Evolutionary conservation across 2,797 vertebrate genomes (phyloP), one percentile per base, ranked within the genome.

Genomic region (Enteromius trimaculatus): DNA sequence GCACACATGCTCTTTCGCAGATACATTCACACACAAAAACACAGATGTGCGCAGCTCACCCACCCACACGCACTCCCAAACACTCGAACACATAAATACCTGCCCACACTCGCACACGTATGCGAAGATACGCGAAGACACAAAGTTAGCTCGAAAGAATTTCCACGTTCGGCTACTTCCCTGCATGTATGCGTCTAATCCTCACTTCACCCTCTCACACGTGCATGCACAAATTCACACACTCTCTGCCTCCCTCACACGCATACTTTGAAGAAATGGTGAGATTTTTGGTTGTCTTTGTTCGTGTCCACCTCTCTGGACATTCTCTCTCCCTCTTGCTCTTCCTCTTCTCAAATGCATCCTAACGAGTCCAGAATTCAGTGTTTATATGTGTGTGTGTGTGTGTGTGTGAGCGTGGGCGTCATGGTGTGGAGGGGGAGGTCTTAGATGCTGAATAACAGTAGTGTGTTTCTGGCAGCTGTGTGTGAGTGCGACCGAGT

Each of bases 1-100:
- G 60, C 80, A 86, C 83, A 70, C 79, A 82, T 71, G 79, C 77
- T 82, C 82, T 77, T 82, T 87, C 51, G 17, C 80, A 86, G 77
- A 86, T 66, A 80, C 62, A 75, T 80, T 86, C 68, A 78, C 86
- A 82, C 80, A 83, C 77, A 76, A 76, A 87, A 82, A 88, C 88
- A 88, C 89, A 90, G 89, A 90, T 90, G 87, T 86, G 88, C 81
- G 77, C 82, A 74, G 88, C 88, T 89, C 89, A 81, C 81, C 89
- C 86, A 79, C 88, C 83, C 80, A 88, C 87, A 85, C 31, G 9
- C 82, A 77, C 87, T 76, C 85, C 85, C 82, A 86, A 84, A 88
- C 86, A 82, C 85, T 78, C 77, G 19, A 86, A 74, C 80, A 81
- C 87, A 86, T 84, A 85, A 88, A 89, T 88, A 90, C 87, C 87